Evolutionary conservation across 2,797 vertebrate genomes (phyloP), one percentile per base, ranked within the genome.

Genomic region (Echeneis naucrates): DNA sequence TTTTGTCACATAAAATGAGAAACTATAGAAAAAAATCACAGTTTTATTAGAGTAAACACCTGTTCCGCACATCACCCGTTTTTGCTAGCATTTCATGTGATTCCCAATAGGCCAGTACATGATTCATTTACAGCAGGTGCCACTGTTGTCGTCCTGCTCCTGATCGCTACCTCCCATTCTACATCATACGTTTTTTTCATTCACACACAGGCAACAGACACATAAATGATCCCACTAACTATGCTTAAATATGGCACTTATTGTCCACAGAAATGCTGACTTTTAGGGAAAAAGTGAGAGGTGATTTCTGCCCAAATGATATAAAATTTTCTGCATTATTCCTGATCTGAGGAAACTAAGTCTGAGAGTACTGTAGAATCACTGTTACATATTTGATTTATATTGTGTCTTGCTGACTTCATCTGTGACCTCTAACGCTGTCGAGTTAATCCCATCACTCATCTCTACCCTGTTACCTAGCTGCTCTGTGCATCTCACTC

Each of bases 41-140:
- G 23, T 73, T 75, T 72, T 13, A 19, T 58, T 30, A 56, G 54
- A 26, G 42, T 53, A 50, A 3, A 54, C 38, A 0, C 58, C 67
- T 26, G 80, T 65, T 58, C 68, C 77, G 70, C 77, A 50, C 16
- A 32, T 70, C 35, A 23, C 16, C 32, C 35, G 45, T 68, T 38
- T 32, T 71, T 90, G n/a, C 87, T 91, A 77, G 68, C 53, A 54
- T 89, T 87, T 84, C 89, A 70, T 61, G 72, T 75, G 73, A 84
- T 91, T 93, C 89, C 87, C 80, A 86, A 84, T 83, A 86, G 81
- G 77, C 58, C 67, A 68, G 89, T 85, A 92, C 89, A 69, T 67
- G 89, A 95, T 91, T 92, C 87, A 94, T 94, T 88, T 77, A 77
- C 93, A 90, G 94, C 92, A 51, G 64, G 67, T 80, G 54, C 60